Base-by-base conservation (phyloP, 2,888 invertebrate species). In the Herminia tarsipennalis region DNA sequence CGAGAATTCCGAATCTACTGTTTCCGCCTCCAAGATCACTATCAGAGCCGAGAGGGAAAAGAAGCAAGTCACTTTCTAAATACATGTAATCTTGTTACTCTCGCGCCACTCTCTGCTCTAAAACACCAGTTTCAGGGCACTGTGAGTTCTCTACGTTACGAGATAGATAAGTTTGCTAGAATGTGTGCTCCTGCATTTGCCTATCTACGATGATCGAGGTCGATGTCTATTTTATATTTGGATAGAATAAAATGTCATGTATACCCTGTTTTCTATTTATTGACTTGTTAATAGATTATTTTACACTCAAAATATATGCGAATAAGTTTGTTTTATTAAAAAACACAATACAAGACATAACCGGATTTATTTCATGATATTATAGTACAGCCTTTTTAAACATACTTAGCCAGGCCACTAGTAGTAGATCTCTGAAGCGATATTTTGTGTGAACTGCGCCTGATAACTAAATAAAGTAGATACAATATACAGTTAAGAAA, bases 1-100 rank as follows among this genome's bases (percentile, higher is more conserved):
- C 3, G 94, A 94, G 42, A 74, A 68, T 5, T 54, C 79, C 1
- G 89, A 90, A 40, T 68, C 84, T 5, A 67, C 81, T 2, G 51
- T 86, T n/a, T 22, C 86, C 28, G 50, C 88, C 29, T 70, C 87
- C 9, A 90, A 88, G 66, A 65, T 91, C 36, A 81, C 83, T 44
- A 78, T 90, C 56, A 84, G 88, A 56, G 52, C 88, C 20, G 89
- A 90, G 57, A 82, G 81, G 71, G 89, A 91, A 73, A 90, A 90
- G 80, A 91, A 91, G 70, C 87, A 88, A 78, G 91, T 91, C 67
- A 84, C 91, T 66, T 91, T 91, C 70, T 91, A 89, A 85, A 56
- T 45, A 46, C 56, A 39, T 49, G 22, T 49, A 52, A 43, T 53
- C 46, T 46, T 54, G 32, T 47, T 29, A 50, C 47, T 49, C 34